Evolutionary conservation across 2,888 invertebrate species (phyloP), one percentile per base, ranked within the genome.

Genomic region (Synergus laeviventris): DNA sequence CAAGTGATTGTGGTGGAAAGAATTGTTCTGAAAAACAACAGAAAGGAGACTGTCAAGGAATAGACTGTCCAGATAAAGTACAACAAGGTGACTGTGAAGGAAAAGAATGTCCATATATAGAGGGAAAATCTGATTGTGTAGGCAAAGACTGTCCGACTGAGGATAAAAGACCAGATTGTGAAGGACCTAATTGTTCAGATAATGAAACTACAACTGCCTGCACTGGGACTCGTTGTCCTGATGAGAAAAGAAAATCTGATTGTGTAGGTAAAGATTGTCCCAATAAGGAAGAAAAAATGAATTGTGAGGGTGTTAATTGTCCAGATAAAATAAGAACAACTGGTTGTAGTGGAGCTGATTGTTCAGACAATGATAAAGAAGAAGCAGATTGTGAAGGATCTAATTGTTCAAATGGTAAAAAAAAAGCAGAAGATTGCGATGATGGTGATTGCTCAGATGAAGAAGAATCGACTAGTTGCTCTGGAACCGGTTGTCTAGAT

Each of bases 231-330:
- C 38, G 45, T 56, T 76, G 76, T 45, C 14, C 73, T 16, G 18
- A 18, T 54, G 45, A 61, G 31, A 38, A 42, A 39, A 42, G 38
- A 12, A 54, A 11, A 21, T 21, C 21, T 8, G 39, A 14, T 18
- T 78, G 76, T 60, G 21, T 61, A 64, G 75, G 75, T 60, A 14
- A 24, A 1, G 54, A 39, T 42, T 79, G 79, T 75, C 24, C 70
- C 9, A 36, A 56, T 21, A 42, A 49, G n/a, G 14, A 12, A 21
- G 49, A 62, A 49, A 54, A 4, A 42, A 14, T 9, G 12, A 39
- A 76, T 45, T 79, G 79, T 64, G 31, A 42, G 12, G 73, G 56
- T n/a, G 21, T 31, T 8, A 16, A 77, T 24, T 79, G 77, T 77
- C 36, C 60, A 45, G 18, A 64, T 18, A 42, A 36, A 56, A 18